phyloP scores from a whole-genome alignment of 2,797 vertebrate species.

The Novumbra hubbsi region DNA sequence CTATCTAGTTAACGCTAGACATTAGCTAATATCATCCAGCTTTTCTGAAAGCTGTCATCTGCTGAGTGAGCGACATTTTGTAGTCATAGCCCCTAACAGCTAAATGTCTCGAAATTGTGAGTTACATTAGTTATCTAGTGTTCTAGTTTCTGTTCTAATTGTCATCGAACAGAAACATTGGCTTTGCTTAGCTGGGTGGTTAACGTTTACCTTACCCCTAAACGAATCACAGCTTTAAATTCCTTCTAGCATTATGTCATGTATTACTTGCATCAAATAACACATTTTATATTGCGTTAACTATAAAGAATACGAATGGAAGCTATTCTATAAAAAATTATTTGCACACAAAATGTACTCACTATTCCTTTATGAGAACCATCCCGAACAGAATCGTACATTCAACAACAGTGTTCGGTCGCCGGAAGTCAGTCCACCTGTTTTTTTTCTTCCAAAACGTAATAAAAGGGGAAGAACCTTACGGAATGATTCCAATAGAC shows the following conservation, averaged over 20 bases:
- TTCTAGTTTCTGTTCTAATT: not conserved
- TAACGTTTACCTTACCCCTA: not conserved
- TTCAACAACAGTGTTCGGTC: conserved; percentile 44
- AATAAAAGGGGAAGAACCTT: no score
- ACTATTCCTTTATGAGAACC: conserved; percentile 64
- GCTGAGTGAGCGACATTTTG: not conserved
- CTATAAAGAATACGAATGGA: not conserved
- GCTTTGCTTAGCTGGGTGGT: not conserved
- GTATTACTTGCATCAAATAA: not conserved
- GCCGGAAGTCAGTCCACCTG: conserved; percentile 36
- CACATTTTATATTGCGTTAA: not conserved
- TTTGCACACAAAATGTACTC: conserved; percentile 24
- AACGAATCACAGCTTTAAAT: not conserved
- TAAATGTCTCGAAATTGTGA: not conserved
- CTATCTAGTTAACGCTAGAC: not conserved
- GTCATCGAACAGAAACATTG: not conserved
- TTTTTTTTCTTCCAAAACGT: no score
- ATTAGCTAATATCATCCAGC: not conserved
- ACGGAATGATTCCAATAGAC: no score
- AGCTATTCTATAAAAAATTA: not conserved
- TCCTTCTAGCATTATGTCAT: not conserved
- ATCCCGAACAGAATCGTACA: conserved; percentile 52
- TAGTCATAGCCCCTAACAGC: not conserved
- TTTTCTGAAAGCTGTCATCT: not conserved
- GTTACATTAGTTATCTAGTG: not conserved